Percentiles rank a stretch among this genome's conserved stretches.
These are phyloP conservation scores for Panthera uncia DNA, from an alignment of 2,113 vertebrate species.

Conservation along the genomic window DNA sequence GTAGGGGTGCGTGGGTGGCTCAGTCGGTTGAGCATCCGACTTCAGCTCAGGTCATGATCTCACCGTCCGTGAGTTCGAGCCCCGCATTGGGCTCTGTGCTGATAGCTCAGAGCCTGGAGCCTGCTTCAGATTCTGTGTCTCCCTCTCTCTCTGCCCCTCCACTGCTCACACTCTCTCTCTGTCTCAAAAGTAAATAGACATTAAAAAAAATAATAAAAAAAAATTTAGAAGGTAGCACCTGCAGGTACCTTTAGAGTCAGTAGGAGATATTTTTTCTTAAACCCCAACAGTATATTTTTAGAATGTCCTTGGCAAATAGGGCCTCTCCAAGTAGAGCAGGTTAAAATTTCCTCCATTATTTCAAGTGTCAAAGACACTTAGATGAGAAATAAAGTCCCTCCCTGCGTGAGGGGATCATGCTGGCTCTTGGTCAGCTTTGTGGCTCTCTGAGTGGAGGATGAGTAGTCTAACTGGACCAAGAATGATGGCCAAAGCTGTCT, in stretches of 20 bases:
- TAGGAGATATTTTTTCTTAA: not conserved
- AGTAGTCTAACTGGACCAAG: conserved; percentile 43
- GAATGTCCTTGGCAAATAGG: not conserved
- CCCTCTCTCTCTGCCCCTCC: no score
- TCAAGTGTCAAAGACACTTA: not conserved
- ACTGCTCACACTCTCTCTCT: no score
- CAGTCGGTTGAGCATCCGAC: no score
- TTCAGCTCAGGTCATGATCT: no score
- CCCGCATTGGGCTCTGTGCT: no score
- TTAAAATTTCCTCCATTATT: not conserved
- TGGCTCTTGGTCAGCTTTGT: not conserved
- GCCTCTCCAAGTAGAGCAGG: not conserved
- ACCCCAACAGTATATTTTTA: not conserved
- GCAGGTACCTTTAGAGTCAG: not conserved
- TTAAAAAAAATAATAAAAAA: no score
- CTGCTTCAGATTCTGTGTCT: no score
- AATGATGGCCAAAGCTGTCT: not conserved
- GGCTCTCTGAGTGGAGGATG: conserved; percentile 44
- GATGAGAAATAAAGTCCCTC: conserved; percentile 22
- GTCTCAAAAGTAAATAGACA: no score
- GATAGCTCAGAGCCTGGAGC: no score
- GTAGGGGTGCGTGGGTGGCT: no score
- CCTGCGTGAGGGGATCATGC: not conserved
- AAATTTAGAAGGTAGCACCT: conserved; percentile 14
- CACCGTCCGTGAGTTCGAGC: no score